Conservation (phyloP, 2,113 vertebrate genomes). For the Anoura caudifer region DNA sequence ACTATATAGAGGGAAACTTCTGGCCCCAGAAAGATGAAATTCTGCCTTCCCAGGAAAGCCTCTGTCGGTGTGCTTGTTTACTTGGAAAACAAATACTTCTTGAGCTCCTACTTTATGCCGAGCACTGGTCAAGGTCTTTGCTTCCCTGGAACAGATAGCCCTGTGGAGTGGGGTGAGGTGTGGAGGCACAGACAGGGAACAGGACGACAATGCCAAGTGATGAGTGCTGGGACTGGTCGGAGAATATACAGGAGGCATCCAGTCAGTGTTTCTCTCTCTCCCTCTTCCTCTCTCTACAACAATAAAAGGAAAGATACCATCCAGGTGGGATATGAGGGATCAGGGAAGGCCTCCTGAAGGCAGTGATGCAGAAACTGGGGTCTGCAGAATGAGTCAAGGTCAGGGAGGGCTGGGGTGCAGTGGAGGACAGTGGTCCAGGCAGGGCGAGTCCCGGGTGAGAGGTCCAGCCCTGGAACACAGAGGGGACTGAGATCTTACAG, state of each 20-base stretch:
- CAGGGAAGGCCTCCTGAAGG: not conserved
- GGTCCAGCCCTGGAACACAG: not conserved
- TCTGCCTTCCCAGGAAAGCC: not conserved
- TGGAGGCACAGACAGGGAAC: not conserved
- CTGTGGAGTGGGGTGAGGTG: too few relatives aligned
- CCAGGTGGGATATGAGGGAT: not conserved
- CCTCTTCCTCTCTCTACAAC: too few relatives aligned
- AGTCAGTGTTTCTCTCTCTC: too few relatives aligned
- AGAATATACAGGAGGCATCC: too few relatives aligned
- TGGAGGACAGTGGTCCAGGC: not conserved
- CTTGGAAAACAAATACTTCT: not conserved
- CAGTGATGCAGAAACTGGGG: not conserved
- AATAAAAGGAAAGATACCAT: too few relatives aligned
- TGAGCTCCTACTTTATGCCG: not conserved
- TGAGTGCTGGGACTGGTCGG: not conserved
- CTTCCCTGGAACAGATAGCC: not conserved
- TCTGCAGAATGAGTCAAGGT: not conserved
- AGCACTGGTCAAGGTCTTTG: not conserved
- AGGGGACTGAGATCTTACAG: fast-evolving
- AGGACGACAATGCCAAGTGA: not conserved
- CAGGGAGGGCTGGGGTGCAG: not conserved
- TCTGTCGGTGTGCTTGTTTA: not conserved
- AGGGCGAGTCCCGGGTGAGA: not conserved
- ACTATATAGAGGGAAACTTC: not conserved
- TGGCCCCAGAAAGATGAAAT: not conserved